phyloP scores from a whole-genome alignment of 2,888 invertebrate genomes.

The Drosophila mimica region DNA sequence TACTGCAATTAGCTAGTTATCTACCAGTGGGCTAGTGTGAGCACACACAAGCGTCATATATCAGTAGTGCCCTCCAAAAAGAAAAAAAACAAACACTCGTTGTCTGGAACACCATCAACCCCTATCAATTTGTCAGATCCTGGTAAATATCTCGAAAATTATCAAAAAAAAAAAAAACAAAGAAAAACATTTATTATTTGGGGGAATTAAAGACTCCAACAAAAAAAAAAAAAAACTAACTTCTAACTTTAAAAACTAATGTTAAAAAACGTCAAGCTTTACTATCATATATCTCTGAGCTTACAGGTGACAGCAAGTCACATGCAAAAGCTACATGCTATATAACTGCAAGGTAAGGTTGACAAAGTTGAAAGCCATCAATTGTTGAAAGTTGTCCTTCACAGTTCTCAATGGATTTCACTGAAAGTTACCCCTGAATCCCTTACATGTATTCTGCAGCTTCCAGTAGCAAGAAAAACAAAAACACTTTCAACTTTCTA shows the following conservation, averaged over 20 bases:
- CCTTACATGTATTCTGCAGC: conserved; percentile 56
- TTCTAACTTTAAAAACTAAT: conserved; percentile 26
- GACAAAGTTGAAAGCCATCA: conserved; percentile 10
- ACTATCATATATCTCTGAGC: conserved; percentile 50
- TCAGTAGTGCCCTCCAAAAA: conserved; percentile 49
- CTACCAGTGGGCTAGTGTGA: conserved; percentile 28
- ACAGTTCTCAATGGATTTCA: conserved; percentile 12
- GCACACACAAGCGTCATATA: conserved; percentile 24
- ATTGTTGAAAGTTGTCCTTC: neutral
- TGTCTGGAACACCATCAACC: conserved; percentile 54
- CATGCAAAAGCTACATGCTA: conserved; percentile 48
- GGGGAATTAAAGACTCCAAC: neutral
- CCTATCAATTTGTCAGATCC: conserved; percentile 7
- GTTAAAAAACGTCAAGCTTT: conserved; percentile 46
- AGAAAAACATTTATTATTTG: conserved; percentile 18
- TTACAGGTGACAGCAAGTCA: conserved; percentile 30
- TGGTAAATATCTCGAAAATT: conserved; percentile 14
- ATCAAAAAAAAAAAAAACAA: conserved; percentile 18
- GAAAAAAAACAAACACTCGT: conserved; percentile 44
- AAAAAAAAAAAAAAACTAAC: conserved; percentile 1
- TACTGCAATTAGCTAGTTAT: conserved; percentile 31
- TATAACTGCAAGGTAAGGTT: conserved; percentile 25
- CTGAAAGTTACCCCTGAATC: conserved; percentile 3
- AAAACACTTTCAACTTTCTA: conserved; percentile 34
- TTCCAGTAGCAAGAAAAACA: conserved; percentile 48